phyloP scores from a whole-genome alignment of 2,113 vertebrate species.

The Malurus elegans region DNA sequence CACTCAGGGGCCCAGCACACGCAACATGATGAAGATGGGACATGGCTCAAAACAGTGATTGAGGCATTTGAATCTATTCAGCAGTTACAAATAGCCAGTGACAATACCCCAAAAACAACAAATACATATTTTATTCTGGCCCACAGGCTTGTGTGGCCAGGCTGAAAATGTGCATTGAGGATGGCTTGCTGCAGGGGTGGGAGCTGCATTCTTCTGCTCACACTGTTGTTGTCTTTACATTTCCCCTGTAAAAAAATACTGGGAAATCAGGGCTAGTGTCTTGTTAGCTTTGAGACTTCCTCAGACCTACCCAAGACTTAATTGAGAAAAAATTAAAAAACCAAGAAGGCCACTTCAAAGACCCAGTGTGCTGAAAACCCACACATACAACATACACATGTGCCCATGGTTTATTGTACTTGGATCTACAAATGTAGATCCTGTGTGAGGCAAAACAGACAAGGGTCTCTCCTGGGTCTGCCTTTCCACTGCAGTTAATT shows the following conservation, averaged over 20 bases:
- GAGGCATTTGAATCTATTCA: background rate
- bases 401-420: background rate
- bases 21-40: background rate
- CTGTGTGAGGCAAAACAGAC: background rate
- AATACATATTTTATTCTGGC: background rate
- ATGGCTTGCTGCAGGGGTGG: background rate
- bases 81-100: background rate
- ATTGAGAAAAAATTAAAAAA: background rate
- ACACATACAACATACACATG: background rate
- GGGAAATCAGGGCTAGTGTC: background rate
- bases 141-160: background rate
- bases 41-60: background rate
- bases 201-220: background rate
- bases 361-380: background rate
- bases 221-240: background rate
- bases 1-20: background rate
- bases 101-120: background rate
- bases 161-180: background rate
- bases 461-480: background rate
- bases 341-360: background rate
- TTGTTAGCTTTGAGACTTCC: background rate
- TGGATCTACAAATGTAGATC: background rate
- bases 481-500: background rate
- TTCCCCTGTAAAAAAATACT: background rate
- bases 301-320: background rate